These are phyloP conservation scores for Periphyllus acericola DNA, from an alignment of 2,888 invertebrate genomes.

Conservation along the genomic window DNA sequence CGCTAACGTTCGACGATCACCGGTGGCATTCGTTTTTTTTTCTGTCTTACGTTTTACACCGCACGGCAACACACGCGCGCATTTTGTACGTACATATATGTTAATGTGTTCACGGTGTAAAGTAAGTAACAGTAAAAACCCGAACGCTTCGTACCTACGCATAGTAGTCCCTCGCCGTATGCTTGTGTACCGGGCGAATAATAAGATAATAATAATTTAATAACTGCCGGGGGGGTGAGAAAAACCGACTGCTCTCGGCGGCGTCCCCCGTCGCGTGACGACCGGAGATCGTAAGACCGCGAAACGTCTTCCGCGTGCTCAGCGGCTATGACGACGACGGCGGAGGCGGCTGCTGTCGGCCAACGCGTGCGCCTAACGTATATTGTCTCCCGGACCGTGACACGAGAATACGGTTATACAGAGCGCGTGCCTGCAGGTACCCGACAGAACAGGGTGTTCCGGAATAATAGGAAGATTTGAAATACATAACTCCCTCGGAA, in stretches of 20 bases:
- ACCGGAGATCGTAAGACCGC: not conserved
- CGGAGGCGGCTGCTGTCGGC: not conserved
- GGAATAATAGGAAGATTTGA: no score
- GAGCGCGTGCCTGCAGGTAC: not conserved
- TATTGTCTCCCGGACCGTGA: constrained; percentile 54
- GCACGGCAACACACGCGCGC: no score
- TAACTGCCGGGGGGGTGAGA: not conserved
- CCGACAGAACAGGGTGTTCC: no score
- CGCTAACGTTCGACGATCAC: no score
- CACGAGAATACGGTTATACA: constrained; percentile 8
- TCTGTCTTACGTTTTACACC: no score
- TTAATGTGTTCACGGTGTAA: no score
- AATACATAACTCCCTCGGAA: no score
- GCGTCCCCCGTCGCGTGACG: not conserved
- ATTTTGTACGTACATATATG: no score
- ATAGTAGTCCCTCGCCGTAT: not conserved
- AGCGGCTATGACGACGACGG: constrained; percentile 17
- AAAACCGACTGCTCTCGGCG: not conserved
- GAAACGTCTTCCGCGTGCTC: constrained; percentile 36
- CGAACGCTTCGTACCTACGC: not conserved
- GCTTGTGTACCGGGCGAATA: not conserved
- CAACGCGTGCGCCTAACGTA: constrained; percentile 41
- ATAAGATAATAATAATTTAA: not conserved
- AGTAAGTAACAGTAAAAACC: not conserved
- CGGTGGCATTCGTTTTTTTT: no score